Evolutionary conservation across 1,140 invertebrate genomes (phyloP).

Genomic region (Drosophila gunungcola): DNA sequence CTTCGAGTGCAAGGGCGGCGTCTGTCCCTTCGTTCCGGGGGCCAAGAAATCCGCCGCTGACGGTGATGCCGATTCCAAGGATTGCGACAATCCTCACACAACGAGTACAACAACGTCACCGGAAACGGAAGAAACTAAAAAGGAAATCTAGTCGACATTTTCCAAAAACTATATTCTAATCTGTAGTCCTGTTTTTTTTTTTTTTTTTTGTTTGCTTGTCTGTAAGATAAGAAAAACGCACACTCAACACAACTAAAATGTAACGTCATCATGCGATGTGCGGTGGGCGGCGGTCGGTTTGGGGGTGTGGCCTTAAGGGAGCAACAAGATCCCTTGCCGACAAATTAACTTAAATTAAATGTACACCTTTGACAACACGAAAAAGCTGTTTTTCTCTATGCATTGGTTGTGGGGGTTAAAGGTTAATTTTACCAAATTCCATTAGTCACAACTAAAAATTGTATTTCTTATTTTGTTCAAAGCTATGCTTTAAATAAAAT

Average conservation of each 20-base stretch:
- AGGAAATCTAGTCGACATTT: constrained; percentile 45
- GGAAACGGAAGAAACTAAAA: constrained; percentile 37
- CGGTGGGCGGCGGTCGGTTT: neutral
- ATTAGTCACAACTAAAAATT: neutral
- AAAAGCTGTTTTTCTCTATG: neutral
- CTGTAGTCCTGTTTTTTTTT: constrained; percentile 8
- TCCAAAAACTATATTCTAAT: neutral
- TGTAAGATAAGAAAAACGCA: constrained; percentile 6
- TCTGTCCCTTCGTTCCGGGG: constrained; percentile 72
- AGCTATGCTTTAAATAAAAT: too few relatives aligned
- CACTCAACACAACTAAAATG: neutral
- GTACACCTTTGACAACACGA: constrained; percentile 16
- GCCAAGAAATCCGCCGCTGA: constrained; percentile 20
- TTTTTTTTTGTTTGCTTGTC: constrained; percentile 21
- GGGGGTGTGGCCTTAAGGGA: constrained; percentile 5
- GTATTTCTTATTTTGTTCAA: too few relatives aligned
- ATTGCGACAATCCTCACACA: neutral
- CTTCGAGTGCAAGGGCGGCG: constrained; percentile 86
- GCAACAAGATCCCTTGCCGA: constrained; percentile 29
- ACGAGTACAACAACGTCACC: neutral
- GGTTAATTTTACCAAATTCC: constrained; percentile 1
- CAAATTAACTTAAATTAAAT: constrained; percentile 13
- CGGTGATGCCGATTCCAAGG: neutral
- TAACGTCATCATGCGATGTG: constrained; percentile 3
- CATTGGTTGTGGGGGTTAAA: neutral